A percentile compares a stretch with the other conserved stretches of the same genome.
Conservation (phyloP, 2,113 vertebrate genomes). For the Pangasianodon gigas region DNA sequence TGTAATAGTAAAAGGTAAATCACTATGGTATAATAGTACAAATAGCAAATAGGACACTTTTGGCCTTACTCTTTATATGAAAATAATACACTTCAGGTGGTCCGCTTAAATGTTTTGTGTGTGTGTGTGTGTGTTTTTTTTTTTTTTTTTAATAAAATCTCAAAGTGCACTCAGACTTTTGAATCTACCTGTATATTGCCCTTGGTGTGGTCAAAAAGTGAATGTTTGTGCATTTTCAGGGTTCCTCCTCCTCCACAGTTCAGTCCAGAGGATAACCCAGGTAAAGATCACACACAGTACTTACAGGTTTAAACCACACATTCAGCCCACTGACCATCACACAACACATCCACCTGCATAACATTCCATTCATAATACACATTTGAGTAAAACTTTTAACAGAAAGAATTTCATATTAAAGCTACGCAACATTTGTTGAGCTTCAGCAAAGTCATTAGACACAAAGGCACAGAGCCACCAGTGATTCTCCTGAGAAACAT, state of each 20-base stretch:
- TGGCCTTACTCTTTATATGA: background rate
- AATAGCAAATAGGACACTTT: background rate
- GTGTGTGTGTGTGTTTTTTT: background rate
- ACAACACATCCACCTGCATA: background rate
- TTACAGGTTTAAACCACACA: background rate
- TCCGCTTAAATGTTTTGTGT: background rate
- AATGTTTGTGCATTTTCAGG: slow-evolving; percentile 45
- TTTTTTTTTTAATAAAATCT: background rate
- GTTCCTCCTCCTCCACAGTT: slow-evolving; percentile 62
- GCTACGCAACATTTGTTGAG: background rate
- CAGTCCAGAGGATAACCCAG: slow-evolving; percentile 54
- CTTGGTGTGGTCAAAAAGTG: background rate
- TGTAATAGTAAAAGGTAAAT: background rate
- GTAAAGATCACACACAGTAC: slow-evolving; percentile 8
- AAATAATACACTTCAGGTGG: background rate
- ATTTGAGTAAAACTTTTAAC: background rate
- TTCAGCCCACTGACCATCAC: background rate
- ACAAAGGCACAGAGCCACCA: background rate
- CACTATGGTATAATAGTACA: background rate
- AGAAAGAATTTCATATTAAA: background rate
- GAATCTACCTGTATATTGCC: background rate
- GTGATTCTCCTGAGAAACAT: background rate
- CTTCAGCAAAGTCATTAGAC: background rate
- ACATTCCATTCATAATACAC: background rate
- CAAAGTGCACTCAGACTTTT: slow-evolving; percentile 12